Evolutionary conservation across 1,140 invertebrate species (phyloP), one percentile per base, ranked within the genome.

Genomic region (Euwallacea fornicatus): DNA sequence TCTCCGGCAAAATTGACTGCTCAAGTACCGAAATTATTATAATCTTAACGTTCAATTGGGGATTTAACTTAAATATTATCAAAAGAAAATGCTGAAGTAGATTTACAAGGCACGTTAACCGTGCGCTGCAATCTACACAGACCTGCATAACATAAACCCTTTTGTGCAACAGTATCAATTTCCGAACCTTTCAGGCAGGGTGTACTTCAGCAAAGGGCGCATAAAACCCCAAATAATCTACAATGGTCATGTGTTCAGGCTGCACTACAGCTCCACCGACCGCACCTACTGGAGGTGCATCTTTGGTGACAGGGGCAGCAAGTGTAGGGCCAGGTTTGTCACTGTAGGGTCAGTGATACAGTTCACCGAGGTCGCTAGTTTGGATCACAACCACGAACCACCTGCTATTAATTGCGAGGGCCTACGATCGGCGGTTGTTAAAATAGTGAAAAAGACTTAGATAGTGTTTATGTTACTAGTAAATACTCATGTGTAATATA

Each of bases 151-250:
- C 4, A 33, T 33, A 4, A 33, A 33, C 21, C 21, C 21, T 33
- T 33, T 33, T 33, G 1, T 33, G 21, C 21, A 33, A 33, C 4
- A 33, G 21, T 33, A 33, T 33, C 1, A 33, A 33, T 33, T 2
- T 33, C 21, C 21, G 21, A 33, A 33, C 21, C 21, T 73, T 73
- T 69, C 63, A 76, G 73, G 65, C 6, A 11, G 65, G 6, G 56
- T 76, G n/a, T 73, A 73, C 59, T 71, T 76, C 44, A 55, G 9
- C 10, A 21, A 42, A 33, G 73, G 65, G 8, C 42, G 59, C 9
- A 76, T 66, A 42, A 55, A 72, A 21, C 75, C 75, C 0, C 47
- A 66, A 47, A 63, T 76, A 43, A 73, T 72, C n/a, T 13, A 67
- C 6, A 21, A 74, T 11, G 46, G 62, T 42, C 44, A 74, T 43